These are phyloP conservation scores for Trichogramma evanescens DNA, from an alignment of 2,888 invertebrate genomes.

Conservation along the genomic window DNA sequence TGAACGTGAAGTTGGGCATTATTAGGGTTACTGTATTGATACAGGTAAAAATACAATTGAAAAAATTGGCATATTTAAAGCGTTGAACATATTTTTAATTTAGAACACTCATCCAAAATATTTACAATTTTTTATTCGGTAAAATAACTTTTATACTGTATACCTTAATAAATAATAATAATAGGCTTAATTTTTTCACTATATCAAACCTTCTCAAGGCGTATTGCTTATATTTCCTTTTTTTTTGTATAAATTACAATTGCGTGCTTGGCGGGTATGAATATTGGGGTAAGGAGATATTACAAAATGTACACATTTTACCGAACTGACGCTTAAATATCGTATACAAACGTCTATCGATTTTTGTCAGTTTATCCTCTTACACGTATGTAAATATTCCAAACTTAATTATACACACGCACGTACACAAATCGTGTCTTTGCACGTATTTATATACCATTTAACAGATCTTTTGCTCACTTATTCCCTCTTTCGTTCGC, in stretches of 20 bases:
- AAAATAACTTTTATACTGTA: constrained; percentile 36
- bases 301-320: constrained; percentile 44
- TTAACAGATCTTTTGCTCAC: constrained; percentile 22
- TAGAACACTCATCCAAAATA: constrained; percentile 46
- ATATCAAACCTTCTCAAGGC: neutral
- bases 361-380: constrained; percentile 9
- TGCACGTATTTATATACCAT: constrained; percentile 4
- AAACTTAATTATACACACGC: too few species aligned
- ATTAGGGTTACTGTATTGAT: too few species aligned
- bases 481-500: constrained; percentile 19
- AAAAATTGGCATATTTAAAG: constrained; percentile 27
- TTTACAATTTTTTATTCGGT: constrained; percentile 40
- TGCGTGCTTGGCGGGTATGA: constrained; percentile 10
- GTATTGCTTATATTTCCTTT: constrained; percentile 17
- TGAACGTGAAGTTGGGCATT: too few species aligned
- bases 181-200: constrained; percentile 33
- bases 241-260: constrained; percentile 41
- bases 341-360: constrained; percentile 9
- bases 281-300: constrained; percentile 31
- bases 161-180: constrained; percentile 32
- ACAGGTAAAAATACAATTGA: neutral
- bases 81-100: constrained; percentile 45
- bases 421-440: too few species aligned
- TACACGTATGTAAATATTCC: too few species aligned
- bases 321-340: constrained; percentile 31